A percentile compares a stretch with the other conserved stretches of the same genome.
These are phyloP conservation scores for Tetranychus truncatus DNA, from an alignment of 2,888 invertebrate genomes.

Conservation along the genomic window DNA sequence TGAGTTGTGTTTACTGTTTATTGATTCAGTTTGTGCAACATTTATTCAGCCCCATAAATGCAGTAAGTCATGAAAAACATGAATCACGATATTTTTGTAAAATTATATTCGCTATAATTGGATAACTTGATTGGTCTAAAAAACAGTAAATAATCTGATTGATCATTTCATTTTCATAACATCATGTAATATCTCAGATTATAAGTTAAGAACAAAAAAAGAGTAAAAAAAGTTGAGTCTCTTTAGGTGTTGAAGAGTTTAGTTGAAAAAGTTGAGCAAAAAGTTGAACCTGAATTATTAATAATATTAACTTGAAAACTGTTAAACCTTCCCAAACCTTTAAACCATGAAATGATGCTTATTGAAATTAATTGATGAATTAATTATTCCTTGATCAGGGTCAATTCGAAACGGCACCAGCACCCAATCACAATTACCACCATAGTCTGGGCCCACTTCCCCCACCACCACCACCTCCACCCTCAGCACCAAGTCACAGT, in stretches of 20 bases:
- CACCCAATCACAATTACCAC: not conserved
- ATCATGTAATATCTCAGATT: no score
- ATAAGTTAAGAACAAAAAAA: no score
- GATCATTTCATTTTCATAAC: not conserved
- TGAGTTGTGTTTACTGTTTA: no score
- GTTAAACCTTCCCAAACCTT: not conserved
- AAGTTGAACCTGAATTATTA: no score
- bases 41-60: no score
- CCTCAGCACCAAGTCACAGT: not conserved
- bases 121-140: not conserved
- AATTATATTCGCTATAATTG: no score
- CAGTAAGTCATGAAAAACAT: no score
- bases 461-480: not conserved
- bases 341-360: not conserved
- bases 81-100: no score
- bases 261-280: no score
- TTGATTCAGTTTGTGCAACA: no score
- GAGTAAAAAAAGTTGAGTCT: no score
- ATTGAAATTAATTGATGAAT: not conserved
- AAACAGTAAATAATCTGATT: slow-evolving; percentile 6
- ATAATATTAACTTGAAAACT: not conserved
- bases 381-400: not conserved
- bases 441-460: not conserved
- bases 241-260: no score
- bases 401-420: not conserved